These are phyloP conservation scores for Chironomus tepperi DNA, from an alignment of 1,140 invertebrate species.

Conservation along the genomic window DNA sequence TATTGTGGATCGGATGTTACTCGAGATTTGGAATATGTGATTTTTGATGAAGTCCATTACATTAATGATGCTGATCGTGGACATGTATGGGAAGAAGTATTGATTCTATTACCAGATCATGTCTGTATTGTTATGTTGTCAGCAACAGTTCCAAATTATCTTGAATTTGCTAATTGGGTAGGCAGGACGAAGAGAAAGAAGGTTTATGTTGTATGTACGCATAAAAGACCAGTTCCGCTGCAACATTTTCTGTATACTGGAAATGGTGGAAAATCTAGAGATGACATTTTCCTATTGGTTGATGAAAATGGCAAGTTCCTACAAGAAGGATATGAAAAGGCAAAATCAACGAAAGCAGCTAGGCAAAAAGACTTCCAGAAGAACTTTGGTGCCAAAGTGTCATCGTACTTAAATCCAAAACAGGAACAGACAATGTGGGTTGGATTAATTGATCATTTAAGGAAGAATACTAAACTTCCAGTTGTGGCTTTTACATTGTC, in stretches of 20 bases:
- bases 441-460: slow-evolving; percentile 70
- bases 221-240: slow-evolving; percentile 88
- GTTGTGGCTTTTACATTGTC: slow-evolving; percentile 93
- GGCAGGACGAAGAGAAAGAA: slow-evolving; percentile 86
- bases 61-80: slow-evolving; percentile 97
- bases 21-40: slow-evolving; percentile 94
- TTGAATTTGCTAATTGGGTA: slow-evolving; percentile 97
- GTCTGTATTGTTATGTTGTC: slow-evolving; percentile 95
- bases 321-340: slow-evolving; percentile 59
- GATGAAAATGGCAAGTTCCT: slow-evolving; percentile 64
- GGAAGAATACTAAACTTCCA: slow-evolving; percentile 74
- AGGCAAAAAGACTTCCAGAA: slow-evolving; percentile 27
- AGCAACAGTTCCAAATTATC: slow-evolving; percentile 95
- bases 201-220: slow-evolving; percentile 91
- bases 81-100: slow-evolving; percentile 98
- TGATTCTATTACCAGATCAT: slow-evolving; percentile 89
- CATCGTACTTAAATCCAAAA: slow-evolving; percentile 36
- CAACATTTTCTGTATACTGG: slow-evolving; percentile 92
- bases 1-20: slow-evolving; percentile 93
- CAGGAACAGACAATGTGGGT: slow-evolving; percentile 81
- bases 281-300: slow-evolving; percentile 78
- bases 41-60: slow-evolving; percentile 99
- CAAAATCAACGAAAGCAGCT: slow-evolving; percentile 55
- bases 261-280: slow-evolving; percentile 62
- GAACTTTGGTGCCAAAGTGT: slow-evolving; percentile 24